Evolutionary conservation across 2,888 invertebrate species (phyloP).

Genomic region (Empis stercorea): DNA sequence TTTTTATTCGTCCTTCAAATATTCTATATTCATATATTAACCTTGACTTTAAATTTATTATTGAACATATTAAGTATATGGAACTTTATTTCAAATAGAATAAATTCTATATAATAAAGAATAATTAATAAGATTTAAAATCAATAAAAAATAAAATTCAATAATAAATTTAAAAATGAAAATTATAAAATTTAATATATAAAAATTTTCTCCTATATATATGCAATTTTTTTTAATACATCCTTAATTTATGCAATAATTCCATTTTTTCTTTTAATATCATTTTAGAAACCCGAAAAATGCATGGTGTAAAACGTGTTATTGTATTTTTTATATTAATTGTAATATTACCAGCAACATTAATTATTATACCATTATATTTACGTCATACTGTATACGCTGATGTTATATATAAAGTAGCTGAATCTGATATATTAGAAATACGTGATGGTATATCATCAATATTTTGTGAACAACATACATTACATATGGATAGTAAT

Average conservation of each 20-base stretch:
- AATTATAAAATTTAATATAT: too few relatives aligned
- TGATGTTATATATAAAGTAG: conserved; percentile 59
- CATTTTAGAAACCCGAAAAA: conserved; percentile 51
- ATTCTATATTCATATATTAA: too few relatives aligned
- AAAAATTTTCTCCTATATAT: too few relatives aligned
- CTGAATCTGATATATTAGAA: conserved; percentile 74
- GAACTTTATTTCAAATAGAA: too few relatives aligned
- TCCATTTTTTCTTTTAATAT: not conserved
- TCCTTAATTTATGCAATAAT: not conserved
- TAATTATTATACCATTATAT: conserved; percentile 66
- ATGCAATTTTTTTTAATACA: not conserved
- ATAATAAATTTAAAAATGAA: too few relatives aligned
- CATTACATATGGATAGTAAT: conserved; percentile 58
- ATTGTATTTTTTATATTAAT: conserved; percentile 65
- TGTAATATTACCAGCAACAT: conserved; percentile 56
- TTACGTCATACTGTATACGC: conserved; percentile 62
- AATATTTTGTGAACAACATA: conserved; percentile 68
- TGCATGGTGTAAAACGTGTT: conserved; percentile 69
- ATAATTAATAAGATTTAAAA: too few relatives aligned
- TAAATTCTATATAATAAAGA: too few relatives aligned
- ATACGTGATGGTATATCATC: conserved; percentile 72
- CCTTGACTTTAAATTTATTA: too few relatives aligned
- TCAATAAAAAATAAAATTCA: too few relatives aligned
- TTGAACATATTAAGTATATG: too few relatives aligned
- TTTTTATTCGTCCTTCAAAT: too few relatives aligned